Percentiles rank a stretch among this genome's conserved stretches.
Conservation (phyloP, 2,888 invertebrate species). For the Leptogaster cylindrica region DNA sequence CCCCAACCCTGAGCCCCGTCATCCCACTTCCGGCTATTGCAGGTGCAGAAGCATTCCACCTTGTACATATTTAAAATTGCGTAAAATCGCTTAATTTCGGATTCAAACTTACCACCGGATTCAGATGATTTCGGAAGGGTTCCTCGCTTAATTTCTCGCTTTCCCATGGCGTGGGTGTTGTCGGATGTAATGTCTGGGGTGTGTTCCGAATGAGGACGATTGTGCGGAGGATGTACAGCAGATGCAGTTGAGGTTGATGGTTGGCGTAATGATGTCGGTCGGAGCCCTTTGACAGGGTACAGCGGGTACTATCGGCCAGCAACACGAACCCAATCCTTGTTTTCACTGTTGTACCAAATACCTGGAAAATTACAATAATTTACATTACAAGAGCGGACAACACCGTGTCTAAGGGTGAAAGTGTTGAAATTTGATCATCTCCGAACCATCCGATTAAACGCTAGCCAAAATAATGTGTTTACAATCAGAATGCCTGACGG, state of each 20-base stretch:
- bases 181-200: constrained; percentile 36
- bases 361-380: constrained; percentile 51
- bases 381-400: constrained; percentile 19
- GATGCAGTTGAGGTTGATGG: constrained; percentile 55
- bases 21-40: too few species aligned
- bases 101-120: constrained; percentile 48
- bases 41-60: too few species aligned
- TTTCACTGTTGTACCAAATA: constrained; percentile 63
- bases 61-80: too few species aligned
- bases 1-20: too few species aligned
- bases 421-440: constrained; percentile 21
- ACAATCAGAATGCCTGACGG: too few species aligned
- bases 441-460: too few species aligned
- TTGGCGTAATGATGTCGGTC: constrained; percentile 60
- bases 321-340: constrained; percentile 63
- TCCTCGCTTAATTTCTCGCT: constrained; percentile 62
- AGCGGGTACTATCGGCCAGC: constrained; percentile 63
- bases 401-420: constrained; percentile 15
- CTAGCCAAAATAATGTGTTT: too few species aligned
- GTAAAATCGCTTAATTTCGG: constrained; percentile 25
- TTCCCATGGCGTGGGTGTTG: constrained; percentile 55
- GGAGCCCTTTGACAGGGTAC: constrained; percentile 62
- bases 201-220: constrained; percentile 37
- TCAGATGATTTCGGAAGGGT: constrained; percentile 50
- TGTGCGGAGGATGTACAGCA: constrained; percentile 33